Percentiles rank a stretch among this genome's conserved stretches.
phyloP scores from a whole-genome alignment of 2,113 vertebrate species.

The Nematolebias whitei region DNA sequence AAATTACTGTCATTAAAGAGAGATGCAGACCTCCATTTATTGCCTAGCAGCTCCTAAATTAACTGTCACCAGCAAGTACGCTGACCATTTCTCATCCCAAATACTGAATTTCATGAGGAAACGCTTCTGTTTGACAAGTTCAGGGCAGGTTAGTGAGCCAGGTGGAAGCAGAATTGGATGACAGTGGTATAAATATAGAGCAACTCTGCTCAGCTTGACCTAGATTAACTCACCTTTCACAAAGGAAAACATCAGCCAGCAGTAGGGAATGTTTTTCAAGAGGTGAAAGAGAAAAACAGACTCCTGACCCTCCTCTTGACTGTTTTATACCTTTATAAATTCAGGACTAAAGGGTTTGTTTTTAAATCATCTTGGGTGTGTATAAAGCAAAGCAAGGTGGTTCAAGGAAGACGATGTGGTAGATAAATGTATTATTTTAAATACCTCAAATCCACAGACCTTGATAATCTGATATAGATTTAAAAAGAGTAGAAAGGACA shows the following conservation, averaged over 20 bases:
- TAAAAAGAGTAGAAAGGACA: background rate
- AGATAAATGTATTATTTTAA: no score
- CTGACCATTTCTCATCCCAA: slow-evolving; percentile 31
- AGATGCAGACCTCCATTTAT: slow-evolving; percentile 48
- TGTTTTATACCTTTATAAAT: background rate
- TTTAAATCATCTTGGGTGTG: background rate
- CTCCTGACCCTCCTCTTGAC: background rate
- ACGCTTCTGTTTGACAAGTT: slow-evolving; percentile 19
- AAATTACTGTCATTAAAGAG: slow-evolving; percentile 54
- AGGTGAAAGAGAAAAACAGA: background rate
- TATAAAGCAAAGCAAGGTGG: background rate
- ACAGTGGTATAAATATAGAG: slow-evolving; percentile 51
- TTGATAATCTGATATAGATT: no score
- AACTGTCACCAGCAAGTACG: slow-evolving; percentile 22
- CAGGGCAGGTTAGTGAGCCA: slow-evolving; percentile 15
- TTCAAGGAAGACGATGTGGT: no score
- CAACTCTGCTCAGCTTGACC: slow-evolving; percentile 44
- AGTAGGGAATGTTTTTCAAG: slow-evolving; percentile 10
- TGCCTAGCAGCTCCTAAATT: slow-evolving; percentile 46
- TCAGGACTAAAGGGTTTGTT: background rate
- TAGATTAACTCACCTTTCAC: slow-evolving; percentile 54
- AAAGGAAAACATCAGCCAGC: slow-evolving; percentile 35
- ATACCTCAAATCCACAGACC: no score
- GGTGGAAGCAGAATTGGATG: slow-evolving; percentile 22
- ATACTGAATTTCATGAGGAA: slow-evolving; percentile 23